Conservation (phyloP, 2,797 vertebrate genomes). For the Parambassis ranga region DNA sequence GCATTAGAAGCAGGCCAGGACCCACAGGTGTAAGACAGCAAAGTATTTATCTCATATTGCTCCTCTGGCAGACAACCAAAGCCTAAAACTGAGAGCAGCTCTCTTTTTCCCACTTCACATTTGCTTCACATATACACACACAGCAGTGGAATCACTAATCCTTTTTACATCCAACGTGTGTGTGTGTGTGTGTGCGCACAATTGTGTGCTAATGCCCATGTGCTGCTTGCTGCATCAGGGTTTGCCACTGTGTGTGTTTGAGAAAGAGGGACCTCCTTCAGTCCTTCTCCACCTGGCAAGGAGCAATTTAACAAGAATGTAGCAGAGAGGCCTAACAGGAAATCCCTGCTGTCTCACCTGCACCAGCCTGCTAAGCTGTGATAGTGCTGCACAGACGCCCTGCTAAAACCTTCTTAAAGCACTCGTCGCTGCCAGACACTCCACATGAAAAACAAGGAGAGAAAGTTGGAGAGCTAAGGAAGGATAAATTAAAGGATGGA, state of each 20-base stretch:
- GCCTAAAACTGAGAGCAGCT: conserved; percentile 62
- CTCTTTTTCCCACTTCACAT: conserved; percentile 55
- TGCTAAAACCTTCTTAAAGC: conserved; percentile 71
- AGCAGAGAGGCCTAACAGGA: conserved; percentile 70
- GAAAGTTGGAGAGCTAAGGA: conserved; percentile 23
- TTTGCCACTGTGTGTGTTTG: conserved; percentile 4
- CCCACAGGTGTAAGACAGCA: conserved; percentile 71
- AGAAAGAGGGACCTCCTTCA: conserved; percentile 8
- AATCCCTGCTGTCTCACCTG: conserved; percentile 77
- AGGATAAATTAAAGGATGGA: conserved; percentile 17
- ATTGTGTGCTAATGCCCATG: background rate
- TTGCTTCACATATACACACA: conserved; percentile 14
- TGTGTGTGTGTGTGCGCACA: conserved; percentile 21
- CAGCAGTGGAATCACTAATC: conserved; percentile 61
- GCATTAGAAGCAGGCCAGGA: conserved; percentile 63
- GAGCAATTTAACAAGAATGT: conserved; percentile 74
- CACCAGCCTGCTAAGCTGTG: conserved; percentile 65
- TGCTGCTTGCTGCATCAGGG: background rate
- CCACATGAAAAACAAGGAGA: conserved; percentile 19
- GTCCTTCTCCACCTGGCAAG: conserved; percentile 61
- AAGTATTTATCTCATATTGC: conserved; percentile 77
- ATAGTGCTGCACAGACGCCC: conserved; percentile 54
- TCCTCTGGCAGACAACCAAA: conserved; percentile 66
- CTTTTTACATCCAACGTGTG: conserved; percentile 31
- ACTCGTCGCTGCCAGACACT: conserved; percentile 37